These are phyloP conservation scores for Altica lythri DNA, from an alignment of 2,888 invertebrate genomes.

Conservation along the genomic window DNA sequence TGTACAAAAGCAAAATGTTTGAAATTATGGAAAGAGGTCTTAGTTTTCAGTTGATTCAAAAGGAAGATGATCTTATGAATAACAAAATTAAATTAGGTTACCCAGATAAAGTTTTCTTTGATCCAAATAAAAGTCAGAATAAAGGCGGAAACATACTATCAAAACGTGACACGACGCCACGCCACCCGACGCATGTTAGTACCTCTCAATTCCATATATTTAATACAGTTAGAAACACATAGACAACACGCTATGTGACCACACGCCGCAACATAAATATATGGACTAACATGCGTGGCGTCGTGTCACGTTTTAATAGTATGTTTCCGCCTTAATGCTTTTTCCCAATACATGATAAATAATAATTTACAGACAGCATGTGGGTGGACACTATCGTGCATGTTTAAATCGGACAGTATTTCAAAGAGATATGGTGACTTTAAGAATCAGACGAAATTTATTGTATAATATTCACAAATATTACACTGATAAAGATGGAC, in stretches of 20 bases:
- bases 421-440: slow-evolving; percentile 8
- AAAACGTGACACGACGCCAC: no score
- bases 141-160: no score
- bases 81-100: slow-evolving; percentile 6
- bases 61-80: slow-evolving; percentile 10
- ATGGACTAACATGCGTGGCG: no score
- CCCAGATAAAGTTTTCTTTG: background rate
- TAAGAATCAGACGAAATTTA: background rate
- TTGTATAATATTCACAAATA: slow-evolving; percentile 9
- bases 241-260: no score
- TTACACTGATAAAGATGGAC: slow-evolving; percentile 13
- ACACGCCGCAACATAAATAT: no score
- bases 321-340: background rate
- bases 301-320: no score
- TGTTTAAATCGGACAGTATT: slow-evolving; percentile 20
- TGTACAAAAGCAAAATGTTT: slow-evolving; percentile 20
- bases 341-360: background rate
- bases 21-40: background rate
- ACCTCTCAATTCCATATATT: no score
- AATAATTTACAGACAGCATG: background rate
- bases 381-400: background rate
- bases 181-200: background rate
- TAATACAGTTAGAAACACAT: no score
- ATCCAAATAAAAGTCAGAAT: background rate
- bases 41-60: background rate